phyloP scores from a whole-genome alignment of 2,113 vertebrate genomes.

The Lamprologus speciosus region DNA sequence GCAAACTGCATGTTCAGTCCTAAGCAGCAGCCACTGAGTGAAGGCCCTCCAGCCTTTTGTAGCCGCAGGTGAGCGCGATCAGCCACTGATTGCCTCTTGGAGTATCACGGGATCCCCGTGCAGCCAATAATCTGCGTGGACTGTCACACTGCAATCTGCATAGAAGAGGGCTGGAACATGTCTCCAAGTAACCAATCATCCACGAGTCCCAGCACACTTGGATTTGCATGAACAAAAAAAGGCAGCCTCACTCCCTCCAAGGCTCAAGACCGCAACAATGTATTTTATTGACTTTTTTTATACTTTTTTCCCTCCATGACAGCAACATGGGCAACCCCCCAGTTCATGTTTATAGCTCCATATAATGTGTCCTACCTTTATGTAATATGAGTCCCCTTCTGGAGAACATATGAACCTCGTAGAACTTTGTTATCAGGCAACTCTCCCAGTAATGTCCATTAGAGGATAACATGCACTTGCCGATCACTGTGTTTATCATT shows the following conservation, averaged over 20 bases:
- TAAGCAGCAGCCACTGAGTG: too few species aligned
- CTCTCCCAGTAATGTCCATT: background rate
- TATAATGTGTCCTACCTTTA: background rate
- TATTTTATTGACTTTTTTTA: accelerated
- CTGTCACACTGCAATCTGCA: accelerated
- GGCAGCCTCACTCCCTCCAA: background rate
- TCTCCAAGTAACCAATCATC: background rate
- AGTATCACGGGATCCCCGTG: background rate
- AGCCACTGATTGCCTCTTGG: background rate
- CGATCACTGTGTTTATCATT: background rate
- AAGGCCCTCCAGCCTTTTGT: background rate
- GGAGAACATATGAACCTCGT: background rate
- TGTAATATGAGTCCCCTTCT: background rate
- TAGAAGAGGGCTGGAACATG: accelerated
- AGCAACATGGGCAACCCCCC: background rate
- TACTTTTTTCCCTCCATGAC: background rate
- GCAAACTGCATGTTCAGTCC: background rate
- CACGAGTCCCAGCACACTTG: background rate
- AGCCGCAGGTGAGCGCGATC: background rate
- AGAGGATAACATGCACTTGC: background rate
- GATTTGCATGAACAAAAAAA: background rate
- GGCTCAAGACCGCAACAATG: accelerated
- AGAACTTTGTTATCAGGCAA: background rate
- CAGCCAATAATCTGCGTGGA: background rate
- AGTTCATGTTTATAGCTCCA: background rate